phyloP scores from a whole-genome alignment of 2,113 vertebrate species.

The Odontophorus gujanensis region DNA sequence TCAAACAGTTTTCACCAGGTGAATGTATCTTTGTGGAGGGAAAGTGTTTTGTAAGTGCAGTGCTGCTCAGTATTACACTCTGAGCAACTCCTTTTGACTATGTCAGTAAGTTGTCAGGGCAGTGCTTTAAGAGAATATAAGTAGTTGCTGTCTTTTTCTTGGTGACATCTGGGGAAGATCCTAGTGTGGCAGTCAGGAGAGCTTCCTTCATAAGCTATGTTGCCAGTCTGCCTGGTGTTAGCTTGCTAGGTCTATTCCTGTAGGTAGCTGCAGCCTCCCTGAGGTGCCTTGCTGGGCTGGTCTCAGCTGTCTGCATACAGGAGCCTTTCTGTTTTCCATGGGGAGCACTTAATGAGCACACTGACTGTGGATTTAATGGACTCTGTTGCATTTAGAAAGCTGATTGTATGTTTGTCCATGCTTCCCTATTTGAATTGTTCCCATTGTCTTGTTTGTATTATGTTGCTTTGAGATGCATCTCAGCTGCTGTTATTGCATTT shows the following conservation, averaged over 20 bases:
- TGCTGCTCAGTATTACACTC: not conserved
- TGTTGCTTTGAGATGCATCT: not conserved
- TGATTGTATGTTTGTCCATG: not conserved
- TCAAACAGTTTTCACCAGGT: not conserved
- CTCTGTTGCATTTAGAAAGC: not conserved
- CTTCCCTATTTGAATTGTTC: not conserved
- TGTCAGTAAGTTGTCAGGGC: not conserved
- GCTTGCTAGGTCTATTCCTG: not conserved
- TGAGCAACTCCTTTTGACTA: rapidly evolving
- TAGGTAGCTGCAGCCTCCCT: not conserved
- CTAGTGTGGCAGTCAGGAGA: not conserved
- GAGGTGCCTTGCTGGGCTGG: not conserved
- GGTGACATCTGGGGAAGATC: not conserved
- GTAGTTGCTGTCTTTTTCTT: not conserved
- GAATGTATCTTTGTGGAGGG: not conserved
- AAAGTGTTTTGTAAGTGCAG: not conserved
- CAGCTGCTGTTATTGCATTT: not conserved
- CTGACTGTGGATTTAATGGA: not conserved
- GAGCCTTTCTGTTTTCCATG: not conserved
- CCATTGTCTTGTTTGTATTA: not conserved
- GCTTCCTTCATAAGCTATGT: not conserved
- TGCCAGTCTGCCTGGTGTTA: not conserved
- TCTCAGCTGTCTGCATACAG: not conserved
- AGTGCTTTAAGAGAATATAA: not conserved
- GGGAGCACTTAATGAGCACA: rapidly evolving